A percentile compares a stretch with the other conserved stretches of the same genome.
These are phyloP conservation scores for Vireo altiloquus DNA, from an alignment of 2,113 vertebrate species.

Conservation along the genomic window DNA sequence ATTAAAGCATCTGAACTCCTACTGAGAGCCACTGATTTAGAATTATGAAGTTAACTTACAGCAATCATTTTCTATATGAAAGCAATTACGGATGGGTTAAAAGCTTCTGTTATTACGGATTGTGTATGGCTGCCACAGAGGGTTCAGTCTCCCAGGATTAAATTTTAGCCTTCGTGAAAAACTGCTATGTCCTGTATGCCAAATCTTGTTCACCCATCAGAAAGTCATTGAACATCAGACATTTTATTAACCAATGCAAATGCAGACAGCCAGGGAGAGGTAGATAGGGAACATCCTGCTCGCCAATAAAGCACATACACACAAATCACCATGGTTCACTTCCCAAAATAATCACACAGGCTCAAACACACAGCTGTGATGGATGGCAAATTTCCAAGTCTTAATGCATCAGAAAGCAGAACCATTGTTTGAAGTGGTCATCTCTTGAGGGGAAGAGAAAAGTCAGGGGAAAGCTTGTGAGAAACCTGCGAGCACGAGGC, in stretches of 20 bases:
- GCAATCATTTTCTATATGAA: constrained; percentile 65
- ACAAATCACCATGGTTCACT: constrained; percentile 60
- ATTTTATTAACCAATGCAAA: constrained; percentile 59
- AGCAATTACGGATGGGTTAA: constrained; percentile 52
- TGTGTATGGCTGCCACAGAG: constrained; percentile 10
- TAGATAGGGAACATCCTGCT: constrained; percentile 41
- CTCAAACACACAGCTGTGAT: constrained; percentile 62
- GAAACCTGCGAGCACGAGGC: neutral
- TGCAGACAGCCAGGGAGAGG: constrained; percentile 19
- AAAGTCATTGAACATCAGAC: constrained; percentile 32
- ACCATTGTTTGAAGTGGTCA: constrained; percentile 45
- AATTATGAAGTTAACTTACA: constrained; percentile 65
- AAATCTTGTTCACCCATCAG: constrained; percentile 36
- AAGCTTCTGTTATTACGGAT: constrained; percentile 44
- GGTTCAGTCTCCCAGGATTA: constrained; percentile 1
- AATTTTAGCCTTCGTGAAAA: constrained; percentile 14
- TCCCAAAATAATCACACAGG: constrained; percentile 62
- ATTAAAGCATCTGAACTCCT: constrained; percentile 68
- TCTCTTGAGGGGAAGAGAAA: constrained; percentile 15
- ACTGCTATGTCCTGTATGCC: neutral
- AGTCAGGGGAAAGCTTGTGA: neutral
- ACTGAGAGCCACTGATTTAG: constrained; percentile 58
- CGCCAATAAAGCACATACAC: constrained; percentile 28
- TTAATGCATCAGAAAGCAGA: constrained; percentile 59
- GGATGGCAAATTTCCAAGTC: constrained; percentile 63